Base-by-base conservation (phyloP, 2,797 vertebrate species). In the Tapera naevia region DNA sequence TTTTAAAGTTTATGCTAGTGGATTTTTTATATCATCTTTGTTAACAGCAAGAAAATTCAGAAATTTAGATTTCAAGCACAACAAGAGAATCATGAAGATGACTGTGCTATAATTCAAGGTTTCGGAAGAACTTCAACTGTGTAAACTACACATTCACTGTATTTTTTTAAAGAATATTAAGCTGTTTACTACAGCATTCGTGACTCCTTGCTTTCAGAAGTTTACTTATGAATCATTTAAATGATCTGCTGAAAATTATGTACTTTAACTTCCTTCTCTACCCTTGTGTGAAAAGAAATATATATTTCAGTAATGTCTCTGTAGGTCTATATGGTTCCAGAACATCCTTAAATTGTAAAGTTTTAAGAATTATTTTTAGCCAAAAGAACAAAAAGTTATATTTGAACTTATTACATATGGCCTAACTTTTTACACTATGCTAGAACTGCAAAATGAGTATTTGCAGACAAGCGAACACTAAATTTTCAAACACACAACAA, bases 21-120 rank as follows among this genome's bases (percentile, higher is more conserved):
- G 75, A 94, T 81, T 94, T 95, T 92, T 95, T 94, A 62, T 80
- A 80, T 86, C 80, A 80, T 86, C 80, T 95, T 93, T 86, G 78
- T 65, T 67, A 81, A 24, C 1, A 0, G 64, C 54, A 88, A 74
- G 41, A 88, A 86, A 88, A 78, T 33, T 39, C 35, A 24, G 41
- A 92, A 94, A 79, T 86, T 27, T 24, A 91, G 65, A 50, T 73
- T 86, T 85, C 43, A 94, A 91, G 39, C 7, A 75, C 11, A 86
- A 66, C 11, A 61, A 62, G 43, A 82, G 24, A 91, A 91, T 85
- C 43, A 41, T 83, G 57, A 65, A 80, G 54, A 79, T 7, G 9
- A 74, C 28, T 64, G 17, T 66, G 32, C 37, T 88, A 9, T 35
- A 86, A 76, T 57, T 84, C 23, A 65, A 89, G 22, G 25, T 17